Conservation (phyloP, 2,888 invertebrate species). For the Drosophila barbarae region DNA sequence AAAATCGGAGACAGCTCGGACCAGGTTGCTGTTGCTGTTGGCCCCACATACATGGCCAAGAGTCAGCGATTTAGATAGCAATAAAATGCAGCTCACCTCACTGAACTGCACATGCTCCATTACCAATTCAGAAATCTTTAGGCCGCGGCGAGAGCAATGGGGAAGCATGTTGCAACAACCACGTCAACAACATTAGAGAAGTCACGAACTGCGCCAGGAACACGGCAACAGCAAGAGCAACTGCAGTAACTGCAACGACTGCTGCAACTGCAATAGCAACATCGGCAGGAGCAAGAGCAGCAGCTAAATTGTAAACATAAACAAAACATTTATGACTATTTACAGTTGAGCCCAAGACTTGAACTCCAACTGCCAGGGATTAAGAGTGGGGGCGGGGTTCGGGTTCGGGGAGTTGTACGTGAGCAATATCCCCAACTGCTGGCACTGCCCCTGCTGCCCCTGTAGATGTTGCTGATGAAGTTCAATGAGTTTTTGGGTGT, state of each 20-base stretch:
- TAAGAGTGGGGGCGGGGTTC: neutral
- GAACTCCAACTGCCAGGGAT: slow-evolving; percentile 27
- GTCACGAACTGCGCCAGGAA: slow-evolving; percentile 65
- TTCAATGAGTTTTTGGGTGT: slow-evolving; percentile 70
- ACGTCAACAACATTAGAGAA: slow-evolving; percentile 70
- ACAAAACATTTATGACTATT: slow-evolving; percentile 74
- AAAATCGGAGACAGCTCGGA: slow-evolving; percentile 50
- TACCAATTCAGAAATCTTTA: slow-evolving; percentile 70
- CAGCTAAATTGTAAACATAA: slow-evolving; percentile 72
- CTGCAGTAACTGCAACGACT: slow-evolving; percentile 20
- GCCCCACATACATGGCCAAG: slow-evolving; percentile 55
- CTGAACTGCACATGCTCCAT: slow-evolving; percentile 69
- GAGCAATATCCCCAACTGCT: slow-evolving; percentile 34
- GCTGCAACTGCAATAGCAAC: slow-evolving; percentile 18
- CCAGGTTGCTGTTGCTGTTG: slow-evolving; percentile 6
- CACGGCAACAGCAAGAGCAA: slow-evolving; percentile 40
- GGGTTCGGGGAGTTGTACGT: slow-evolving; percentile 42
- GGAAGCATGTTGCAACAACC: slow-evolving; percentile 55
- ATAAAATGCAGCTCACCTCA: slow-evolving; percentile 69
- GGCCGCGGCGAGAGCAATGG: slow-evolving; percentile 36
- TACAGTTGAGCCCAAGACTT: slow-evolving; percentile 61
- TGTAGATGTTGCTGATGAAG: slow-evolving; percentile 55
- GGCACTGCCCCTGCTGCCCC: slow-evolving; percentile 23
- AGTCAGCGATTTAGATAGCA: slow-evolving; percentile 69
- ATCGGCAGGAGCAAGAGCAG: slow-evolving; percentile 53